These are phyloP conservation scores for Cepaea hortensis DNA, from an alignment of 2,888 invertebrate species.

Conservation along the genomic window DNA sequence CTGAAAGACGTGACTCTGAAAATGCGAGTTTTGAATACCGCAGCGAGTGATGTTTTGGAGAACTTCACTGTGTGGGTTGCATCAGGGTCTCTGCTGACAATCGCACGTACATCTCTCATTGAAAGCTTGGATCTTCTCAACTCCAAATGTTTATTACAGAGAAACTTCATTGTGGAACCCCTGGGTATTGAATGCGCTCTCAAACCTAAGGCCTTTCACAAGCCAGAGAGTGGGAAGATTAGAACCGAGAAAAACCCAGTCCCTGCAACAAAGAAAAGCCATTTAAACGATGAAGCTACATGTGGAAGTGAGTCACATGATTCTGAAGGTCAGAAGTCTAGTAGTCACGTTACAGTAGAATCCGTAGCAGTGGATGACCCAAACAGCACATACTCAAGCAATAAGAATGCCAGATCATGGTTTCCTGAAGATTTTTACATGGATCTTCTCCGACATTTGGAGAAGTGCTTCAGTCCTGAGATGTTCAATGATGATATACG, in stretches of 20 bases:
- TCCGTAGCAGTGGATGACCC: neutral
- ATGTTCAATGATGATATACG: conserved; percentile 4
- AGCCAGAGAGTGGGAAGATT: neutral
- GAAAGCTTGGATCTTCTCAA: conserved; percentile 34
- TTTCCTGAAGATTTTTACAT: neutral
- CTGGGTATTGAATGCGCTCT: conserved; percentile 24
- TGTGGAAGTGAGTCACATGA: too few species aligned
- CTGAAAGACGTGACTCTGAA: conserved; percentile 3
- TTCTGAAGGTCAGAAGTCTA: neutral
- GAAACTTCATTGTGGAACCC: conserved; percentile 39
- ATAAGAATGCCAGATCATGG: neutral
- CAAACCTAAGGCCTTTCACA: neutral
- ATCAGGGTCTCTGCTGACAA: conserved; percentile 36
- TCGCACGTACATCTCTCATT: conserved; percentile 41
- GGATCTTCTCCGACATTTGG: conserved; percentile 33
- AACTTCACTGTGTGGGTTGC: conserved; percentile 41
- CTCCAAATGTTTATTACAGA: conserved; percentile 28
- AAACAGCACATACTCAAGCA: neutral
- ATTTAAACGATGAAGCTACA: too few species aligned
- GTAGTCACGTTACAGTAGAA: neutral
- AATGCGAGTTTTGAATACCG: conserved; percentile 7
- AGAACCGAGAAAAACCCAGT: neutral
- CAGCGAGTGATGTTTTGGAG: neutral
- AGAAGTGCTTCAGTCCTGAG: conserved; percentile 24
- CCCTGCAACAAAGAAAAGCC: neutral